phyloP scores from a whole-genome alignment of 2,113 vertebrate species.

The Apteryx owenii region DNA sequence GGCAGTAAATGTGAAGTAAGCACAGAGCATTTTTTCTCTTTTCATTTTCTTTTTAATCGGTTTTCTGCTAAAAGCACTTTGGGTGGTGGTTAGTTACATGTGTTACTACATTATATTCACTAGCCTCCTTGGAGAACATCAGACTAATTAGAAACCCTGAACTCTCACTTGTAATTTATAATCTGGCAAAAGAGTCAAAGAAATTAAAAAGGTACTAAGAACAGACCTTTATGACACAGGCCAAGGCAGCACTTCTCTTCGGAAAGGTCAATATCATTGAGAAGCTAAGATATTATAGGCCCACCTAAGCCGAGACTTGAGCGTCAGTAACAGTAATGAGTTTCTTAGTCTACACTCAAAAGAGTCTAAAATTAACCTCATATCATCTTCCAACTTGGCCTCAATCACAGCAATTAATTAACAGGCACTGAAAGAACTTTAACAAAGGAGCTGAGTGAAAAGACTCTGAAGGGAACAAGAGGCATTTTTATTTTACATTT shows the following conservation, averaged over 20 bases:
- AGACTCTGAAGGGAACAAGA: neutral
- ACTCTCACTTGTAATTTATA: slow-evolving; percentile 51
- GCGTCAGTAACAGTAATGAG: slow-evolving; percentile 21
- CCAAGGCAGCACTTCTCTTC: neutral
- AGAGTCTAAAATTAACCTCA: slow-evolving; percentile 59
- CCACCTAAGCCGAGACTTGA: neutral
- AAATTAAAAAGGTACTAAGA: neutral
- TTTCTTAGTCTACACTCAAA: slow-evolving; percentile 38
- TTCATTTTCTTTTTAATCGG: slow-evolving; percentile 27
- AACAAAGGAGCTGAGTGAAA: slow-evolving; percentile 30
- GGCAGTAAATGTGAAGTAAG: neutral
- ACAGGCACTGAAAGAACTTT: slow-evolving; percentile 41
- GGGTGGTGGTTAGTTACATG: neutral
- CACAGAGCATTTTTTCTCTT: neutral
- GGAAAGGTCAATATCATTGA: slow-evolving; percentile 30
- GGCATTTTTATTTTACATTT: neutral
- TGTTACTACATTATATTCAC: neutral
- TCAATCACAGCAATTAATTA: slow-evolving; percentile 73
- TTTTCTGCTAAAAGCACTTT: slow-evolving; percentile 2
- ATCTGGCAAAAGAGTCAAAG: slow-evolving; percentile 36
- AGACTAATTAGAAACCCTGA: slow-evolving; percentile 56
- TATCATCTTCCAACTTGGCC: slow-evolving; percentile 62
- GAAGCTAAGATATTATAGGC: neutral
- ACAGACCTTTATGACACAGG: neutral
- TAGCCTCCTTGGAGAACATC: slow-evolving; percentile 1